Evolutionary conservation across 2,797 vertebrate genomes (phyloP), one percentile per base, ranked within the genome.

Genomic region (Cottoperca gobio): DNA sequence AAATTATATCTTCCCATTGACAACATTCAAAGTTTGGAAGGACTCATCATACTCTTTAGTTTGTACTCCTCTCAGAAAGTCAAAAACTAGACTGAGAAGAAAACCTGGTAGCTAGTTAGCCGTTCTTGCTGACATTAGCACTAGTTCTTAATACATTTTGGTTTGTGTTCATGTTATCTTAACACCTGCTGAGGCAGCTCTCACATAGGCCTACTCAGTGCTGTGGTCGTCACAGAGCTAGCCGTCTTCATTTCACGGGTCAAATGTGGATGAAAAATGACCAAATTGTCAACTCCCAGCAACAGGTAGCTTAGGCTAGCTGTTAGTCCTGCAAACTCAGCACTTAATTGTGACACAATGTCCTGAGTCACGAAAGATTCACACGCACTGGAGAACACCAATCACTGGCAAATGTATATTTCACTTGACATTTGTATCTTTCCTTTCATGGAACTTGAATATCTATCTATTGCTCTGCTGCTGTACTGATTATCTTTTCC

Each of bases 401-500:
- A 24, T 68, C n/a, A 7, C 55, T 39, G 21, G 21, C 16, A 39
- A 42, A 35, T 54, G 28, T 8, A 70, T 46, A 58, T 53, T 48
- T 39, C 12, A 37, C 45, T 17, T 63, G 5, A 28, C 8, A 65
- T 28, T 12, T 50, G 33, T 40, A 2, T 21, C n/a, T 64, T 24
- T 40, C 40, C 10, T 17, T 55, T 70, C 39, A 37, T 62, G 5
- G 40, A 13, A 2, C 2, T 12, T 54, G 31, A 37, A 40, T 42
- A 55, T 48, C 4, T 61, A 19, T 65, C 35, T 35, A 59, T 61
- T 73, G 67, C 61, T 82, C 42, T 49, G 24, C 63, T 62, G 76
- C 70, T 75, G 46, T 31, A 23, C 60, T 81, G 52, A 77, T 67
- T 67, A 69, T 70, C 24, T 58, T 28, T 52, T 71, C 73, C 55